Evolutionary conservation across 2,113 vertebrate genomes (phyloP).

Genomic region (Alethe diademata): DNA sequence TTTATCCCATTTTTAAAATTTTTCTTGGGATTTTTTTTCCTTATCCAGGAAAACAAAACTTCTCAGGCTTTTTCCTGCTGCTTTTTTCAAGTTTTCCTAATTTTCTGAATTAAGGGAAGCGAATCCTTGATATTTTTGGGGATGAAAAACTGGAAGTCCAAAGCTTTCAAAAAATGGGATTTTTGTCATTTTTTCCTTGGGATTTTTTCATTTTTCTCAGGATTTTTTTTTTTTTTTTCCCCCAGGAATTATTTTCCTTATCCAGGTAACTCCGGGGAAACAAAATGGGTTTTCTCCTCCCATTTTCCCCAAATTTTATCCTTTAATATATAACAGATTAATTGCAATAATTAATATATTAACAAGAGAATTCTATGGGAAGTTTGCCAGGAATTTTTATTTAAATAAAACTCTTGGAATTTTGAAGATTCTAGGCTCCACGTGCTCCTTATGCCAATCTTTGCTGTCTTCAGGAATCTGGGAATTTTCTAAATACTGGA

Average conservation of each 20-base stretch:
- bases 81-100: background rate
- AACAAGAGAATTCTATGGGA: background rate
- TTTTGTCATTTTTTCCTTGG: background rate
- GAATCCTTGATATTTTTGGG: background rate
- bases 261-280: background rate
- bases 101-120: background rate
- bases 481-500: background rate
- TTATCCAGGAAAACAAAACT: background rate
- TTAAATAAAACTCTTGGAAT: constrained; percentile 23
- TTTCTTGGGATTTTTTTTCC: too few species aligned
- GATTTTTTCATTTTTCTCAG: background rate
- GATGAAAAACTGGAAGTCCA: background rate
- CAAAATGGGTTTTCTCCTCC: background rate
- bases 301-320: background rate
- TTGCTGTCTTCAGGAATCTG: background rate
- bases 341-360: background rate
- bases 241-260: background rate
- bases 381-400: background rate
- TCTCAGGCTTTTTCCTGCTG: background rate
- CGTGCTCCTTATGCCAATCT: background rate
- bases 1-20: background rate
- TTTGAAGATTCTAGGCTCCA: background rate
- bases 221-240: too few species aligned
- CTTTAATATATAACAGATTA: background rate
- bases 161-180: background rate